Percentiles rank a stretch among this genome's conserved stretches.
Evolutionary conservation across 1,140 invertebrate species (phyloP).

Genomic region (Polypedilum vanderplanki): DNA sequence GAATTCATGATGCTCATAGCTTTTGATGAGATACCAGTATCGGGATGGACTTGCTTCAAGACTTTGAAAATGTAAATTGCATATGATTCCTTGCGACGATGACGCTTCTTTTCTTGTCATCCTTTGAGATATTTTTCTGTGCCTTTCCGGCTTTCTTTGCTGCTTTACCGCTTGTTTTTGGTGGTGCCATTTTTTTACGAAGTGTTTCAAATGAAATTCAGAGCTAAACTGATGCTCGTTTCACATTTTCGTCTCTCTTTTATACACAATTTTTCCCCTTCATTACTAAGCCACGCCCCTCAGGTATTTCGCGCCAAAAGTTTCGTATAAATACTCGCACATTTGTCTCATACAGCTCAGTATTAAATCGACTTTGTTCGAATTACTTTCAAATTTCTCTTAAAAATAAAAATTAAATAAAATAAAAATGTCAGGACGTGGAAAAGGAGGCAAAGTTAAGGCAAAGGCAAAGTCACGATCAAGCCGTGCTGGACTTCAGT

Average conservation of each 20-base stretch:
- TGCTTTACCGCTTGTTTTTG: slow-evolving; percentile 46
- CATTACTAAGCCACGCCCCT: neutral
- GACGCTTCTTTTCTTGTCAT: slow-evolving; percentile 51
- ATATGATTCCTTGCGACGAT: slow-evolving; percentile 57
- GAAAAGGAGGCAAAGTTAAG: slow-evolving; percentile 57
- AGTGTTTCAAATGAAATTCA: no score
- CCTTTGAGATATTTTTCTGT: slow-evolving; percentile 50
- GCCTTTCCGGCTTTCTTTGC: slow-evolving; percentile 51
- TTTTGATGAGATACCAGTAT: slow-evolving; percentile 59
- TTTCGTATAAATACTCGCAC: neutral
- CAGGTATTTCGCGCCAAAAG: neutral
- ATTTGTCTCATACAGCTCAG: neutral
- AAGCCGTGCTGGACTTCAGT: slow-evolving; percentile 59
- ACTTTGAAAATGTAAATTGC: slow-evolving; percentile 65
- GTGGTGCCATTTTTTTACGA: slow-evolving; percentile 36
- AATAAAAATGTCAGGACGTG: slow-evolving; percentile 50
- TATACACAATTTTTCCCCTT: neutral
- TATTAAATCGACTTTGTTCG: no score
- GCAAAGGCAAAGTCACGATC: slow-evolving; percentile 57
- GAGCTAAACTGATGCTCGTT: no score
- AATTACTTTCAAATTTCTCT: neutral
- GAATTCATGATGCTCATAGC: slow-evolving; percentile 57
- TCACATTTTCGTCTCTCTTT: neutral
- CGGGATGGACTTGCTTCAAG: slow-evolving; percentile 61
- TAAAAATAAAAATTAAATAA: neutral